A percentile compares a stretch with the other conserved stretches of the same genome.
These are phyloP conservation scores for Scelioninae gen. 1 DNA, from an alignment of 2,888 invertebrate species.

Conservation along the genomic window DNA sequence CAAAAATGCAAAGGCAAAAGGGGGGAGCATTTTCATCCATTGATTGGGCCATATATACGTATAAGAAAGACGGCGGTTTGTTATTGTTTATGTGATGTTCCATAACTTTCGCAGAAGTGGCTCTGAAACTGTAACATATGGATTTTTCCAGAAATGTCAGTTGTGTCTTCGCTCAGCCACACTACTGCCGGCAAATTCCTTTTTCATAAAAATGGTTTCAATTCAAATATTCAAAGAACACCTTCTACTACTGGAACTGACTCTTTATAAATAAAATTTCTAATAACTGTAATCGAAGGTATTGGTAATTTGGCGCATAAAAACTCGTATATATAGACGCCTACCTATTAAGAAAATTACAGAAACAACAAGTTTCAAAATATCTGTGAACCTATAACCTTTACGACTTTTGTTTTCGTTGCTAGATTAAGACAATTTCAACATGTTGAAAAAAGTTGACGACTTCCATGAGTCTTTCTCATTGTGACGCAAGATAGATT, in stretches of 20 bases:
- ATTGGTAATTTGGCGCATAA: not conserved
- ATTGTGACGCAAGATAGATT: not conserved
- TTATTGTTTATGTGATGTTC: constrained; percentile 62
- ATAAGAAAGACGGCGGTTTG: constrained; percentile 34
- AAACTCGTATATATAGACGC: not conserved
- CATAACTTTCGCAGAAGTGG: constrained; percentile 64
- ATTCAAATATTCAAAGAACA: not conserved
- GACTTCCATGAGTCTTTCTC: not conserved
- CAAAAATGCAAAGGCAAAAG: constrained; percentile 73
- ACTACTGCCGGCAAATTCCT: not conserved
- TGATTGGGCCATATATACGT: constrained; percentile 52
- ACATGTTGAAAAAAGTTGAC: not conserved
- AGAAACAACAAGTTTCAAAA: not conserved
- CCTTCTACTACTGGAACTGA: not conserved
- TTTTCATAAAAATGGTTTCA: not conserved
- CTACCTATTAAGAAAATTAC: not conserved
- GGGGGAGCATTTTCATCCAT: constrained; percentile 64
- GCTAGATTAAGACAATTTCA: not conserved
- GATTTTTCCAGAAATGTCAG: constrained; percentile 66
- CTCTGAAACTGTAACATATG: constrained; percentile 59
- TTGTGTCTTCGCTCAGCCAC: constrained; percentile 68
- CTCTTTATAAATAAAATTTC: not conserved
- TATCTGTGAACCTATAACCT: not conserved
- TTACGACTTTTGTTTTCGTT: not conserved
- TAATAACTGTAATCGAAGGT: not conserved